Base-by-base conservation (phyloP, 2,797 vertebrate genomes). In the Columba guinea region DNA sequence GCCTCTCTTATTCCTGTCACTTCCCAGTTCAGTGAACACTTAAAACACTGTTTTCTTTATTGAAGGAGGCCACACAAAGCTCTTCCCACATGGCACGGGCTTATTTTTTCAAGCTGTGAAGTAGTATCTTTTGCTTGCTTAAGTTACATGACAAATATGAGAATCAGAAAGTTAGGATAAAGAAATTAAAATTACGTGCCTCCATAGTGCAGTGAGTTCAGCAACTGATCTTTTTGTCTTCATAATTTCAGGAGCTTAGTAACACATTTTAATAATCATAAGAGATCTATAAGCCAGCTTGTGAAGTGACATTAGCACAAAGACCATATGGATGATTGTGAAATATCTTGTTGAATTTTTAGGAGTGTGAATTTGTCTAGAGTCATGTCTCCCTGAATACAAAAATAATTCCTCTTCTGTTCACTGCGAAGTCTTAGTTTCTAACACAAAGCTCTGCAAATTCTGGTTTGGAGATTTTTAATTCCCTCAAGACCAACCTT, bases 321-420 rank as follows among this genome's bases (percentile, higher is more conserved):
- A 96, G 94, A 97, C 86, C 97, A 95, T 97, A 97, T 97, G 94
- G 86, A 95, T 97, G 90, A 94, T 96, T 97, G 85, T 97, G 95
- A 97, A 97, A 94, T 96, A 96, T 94, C 85, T 93, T 92, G 87
- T 96, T 94, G 94, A 96, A 87, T 95, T 97, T 97, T 92, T 94
- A 94, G 84, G 96, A 89, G 94, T 97, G 92, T 96, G 96, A 97
- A 95, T 96, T 95, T 96, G 68, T 96, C 87, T 94, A 80, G 82
- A 89, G 34, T 94, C 93, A 60, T 96, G 97, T 84, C 93, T 97
- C 79, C 91, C 28, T 92, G 95, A 96, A 96, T 93, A 77, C 86
- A 90, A 95, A 97, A 97, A 94, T 97, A 96, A 97, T 95, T 95
- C 90, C 93, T 95, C 89, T 97, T 97, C 93, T 94, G 86, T 95